These are phyloP conservation scores for Pemphigus obesinymphae DNA, from an alignment of 1,140 invertebrate species.

Conservation along the genomic window DNA sequence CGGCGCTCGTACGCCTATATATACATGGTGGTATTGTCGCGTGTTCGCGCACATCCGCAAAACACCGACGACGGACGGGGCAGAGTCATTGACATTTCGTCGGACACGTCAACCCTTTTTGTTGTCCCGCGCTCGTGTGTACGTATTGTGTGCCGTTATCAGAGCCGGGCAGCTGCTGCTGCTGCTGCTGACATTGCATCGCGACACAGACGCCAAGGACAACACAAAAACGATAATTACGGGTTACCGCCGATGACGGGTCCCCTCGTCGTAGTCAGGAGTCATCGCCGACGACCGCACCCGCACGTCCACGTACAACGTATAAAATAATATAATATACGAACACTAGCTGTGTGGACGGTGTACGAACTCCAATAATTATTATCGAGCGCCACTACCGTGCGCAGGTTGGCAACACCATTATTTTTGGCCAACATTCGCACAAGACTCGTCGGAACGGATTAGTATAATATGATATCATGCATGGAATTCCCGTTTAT, in stretches of 20 bases:
- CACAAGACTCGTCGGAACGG: too few relatives aligned
- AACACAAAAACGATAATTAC: conserved; percentile 26
- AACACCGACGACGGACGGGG: background rate
- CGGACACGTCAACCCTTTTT: conserved; percentile 12
- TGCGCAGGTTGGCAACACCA: too few relatives aligned
- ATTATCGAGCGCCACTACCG: background rate
- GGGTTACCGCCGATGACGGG: conserved; percentile 2
- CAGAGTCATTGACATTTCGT: conserved; percentile 13
- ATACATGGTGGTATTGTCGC: background rate
- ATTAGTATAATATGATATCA: too few relatives aligned
- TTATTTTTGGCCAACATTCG: too few relatives aligned
- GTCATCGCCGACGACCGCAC: background rate
- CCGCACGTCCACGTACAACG: background rate
- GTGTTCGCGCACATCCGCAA: background rate
- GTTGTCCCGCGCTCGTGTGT: background rate
- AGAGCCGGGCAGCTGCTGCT: background rate
- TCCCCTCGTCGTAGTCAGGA: background rate
- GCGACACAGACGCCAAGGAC: background rate
- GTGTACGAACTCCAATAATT: background rate
- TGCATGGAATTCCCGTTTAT: too few relatives aligned
- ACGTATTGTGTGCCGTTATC: background rate
- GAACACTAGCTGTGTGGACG: background rate
- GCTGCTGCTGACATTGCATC: conserved; percentile 2
- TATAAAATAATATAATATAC: background rate
- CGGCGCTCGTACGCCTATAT: background rate